phyloP scores from a whole-genome alignment of 2,888 invertebrate genomes.

The Drosophila limbata region DNA sequence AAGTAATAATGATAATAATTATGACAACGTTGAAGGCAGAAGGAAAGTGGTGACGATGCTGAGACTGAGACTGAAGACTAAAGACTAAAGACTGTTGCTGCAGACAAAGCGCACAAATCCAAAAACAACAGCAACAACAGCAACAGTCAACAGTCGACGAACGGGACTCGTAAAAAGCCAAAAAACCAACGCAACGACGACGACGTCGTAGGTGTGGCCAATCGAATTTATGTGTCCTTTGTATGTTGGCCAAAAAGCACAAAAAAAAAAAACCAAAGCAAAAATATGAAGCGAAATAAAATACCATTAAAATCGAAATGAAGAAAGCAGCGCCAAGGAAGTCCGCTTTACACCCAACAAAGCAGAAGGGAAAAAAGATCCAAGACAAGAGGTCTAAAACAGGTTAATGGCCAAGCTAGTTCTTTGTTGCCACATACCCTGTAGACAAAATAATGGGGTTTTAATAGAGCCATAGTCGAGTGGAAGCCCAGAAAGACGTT shows the following conservation, averaged over 20 bases:
- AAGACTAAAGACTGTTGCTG: not conserved
- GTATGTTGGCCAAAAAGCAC: constrained; percentile 37
- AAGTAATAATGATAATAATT: constrained; percentile 28
- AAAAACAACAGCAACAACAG: not conserved
- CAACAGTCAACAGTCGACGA: constrained; percentile 25
- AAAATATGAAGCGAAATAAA: not conserved
- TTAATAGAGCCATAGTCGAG: not conserved
- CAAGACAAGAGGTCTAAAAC: constrained; percentile 37
- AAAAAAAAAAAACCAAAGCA: constrained; percentile 10
- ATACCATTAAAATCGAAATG: constrained; percentile 17
- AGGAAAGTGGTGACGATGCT: constrained; percentile 38
- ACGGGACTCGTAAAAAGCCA: constrained; percentile 57
- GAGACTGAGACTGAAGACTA: not conserved
- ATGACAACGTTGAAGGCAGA: constrained; percentile 26
- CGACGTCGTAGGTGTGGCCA: constrained; percentile 43
- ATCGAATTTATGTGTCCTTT: constrained; percentile 71
- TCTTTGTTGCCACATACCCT: constrained; percentile 34
- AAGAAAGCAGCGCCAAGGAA: constrained; percentile 46
- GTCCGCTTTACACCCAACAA: constrained; percentile 14
- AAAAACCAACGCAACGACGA: constrained; percentile 41
- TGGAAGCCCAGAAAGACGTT: not conserved
- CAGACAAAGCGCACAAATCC: constrained; percentile 31
- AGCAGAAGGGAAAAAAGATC: constrained; percentile 16
- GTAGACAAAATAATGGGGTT: not conserved
- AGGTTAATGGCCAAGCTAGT: constrained; percentile 56